Evolutionary conservation across 2,888 invertebrate species (phyloP), one percentile per base, ranked within the genome.

Genomic region (Scaptomyza flava): DNA sequence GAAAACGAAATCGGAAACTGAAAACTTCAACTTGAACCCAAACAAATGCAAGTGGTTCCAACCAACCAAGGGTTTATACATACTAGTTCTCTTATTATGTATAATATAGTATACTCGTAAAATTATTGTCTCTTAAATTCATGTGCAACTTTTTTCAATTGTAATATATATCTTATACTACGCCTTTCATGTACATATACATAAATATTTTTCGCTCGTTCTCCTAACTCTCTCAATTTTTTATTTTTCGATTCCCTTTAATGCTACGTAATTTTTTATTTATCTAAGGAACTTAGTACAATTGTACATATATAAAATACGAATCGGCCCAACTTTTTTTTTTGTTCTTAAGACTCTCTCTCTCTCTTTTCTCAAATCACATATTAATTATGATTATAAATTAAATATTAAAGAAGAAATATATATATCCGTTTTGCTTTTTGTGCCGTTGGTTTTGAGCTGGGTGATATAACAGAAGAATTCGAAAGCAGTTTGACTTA

Each of bases 391-490:
- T 67, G 66, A 59, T 58, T 54, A 42, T 48, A 9, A 34, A 36
- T 47, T 27, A 8, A 12, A 17, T 7, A 63, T 20, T 3, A 30
- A 9, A 36, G 20, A 48, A 33, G 20, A 9, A 31, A 47, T 12
- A 47, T 27, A 47, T 12, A 38, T 31, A 61, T 57, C 66, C 59
- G 52, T 82, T 89, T 89, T 89, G 79, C 77, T 84, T 89, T 89
- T 89, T 89, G 80, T 71, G 68, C 72, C 69, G 77, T 70, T 75
- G 81, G 77, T 90, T 90, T 90, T 90, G 90, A 90, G 90, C 90
- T 90, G 90, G 90, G 90, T 90, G 89, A 84, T 70, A 68, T 53
- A 23, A 33, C 47, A 50, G 54, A 53, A 54, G 31, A 38, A 65
- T 30, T 51, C 17, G 14, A 38, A 51, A 38, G 30, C n/a, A 65